Percentiles rank a stretch among this genome's conserved stretches.
phyloP scores from a whole-genome alignment of 1,140 invertebrate species.

The Carposina sasakii region DNA sequence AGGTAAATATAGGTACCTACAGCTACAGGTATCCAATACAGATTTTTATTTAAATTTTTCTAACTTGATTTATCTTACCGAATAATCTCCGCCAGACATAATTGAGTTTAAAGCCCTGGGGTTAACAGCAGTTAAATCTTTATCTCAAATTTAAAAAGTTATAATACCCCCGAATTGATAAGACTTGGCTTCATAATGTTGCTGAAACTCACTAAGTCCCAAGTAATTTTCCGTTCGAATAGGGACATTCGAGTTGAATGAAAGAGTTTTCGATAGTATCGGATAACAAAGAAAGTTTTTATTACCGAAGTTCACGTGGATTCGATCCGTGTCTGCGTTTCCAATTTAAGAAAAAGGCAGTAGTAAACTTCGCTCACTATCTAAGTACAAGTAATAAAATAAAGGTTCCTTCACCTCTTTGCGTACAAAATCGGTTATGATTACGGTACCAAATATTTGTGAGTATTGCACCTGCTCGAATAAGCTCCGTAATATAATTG shows the following conservation, averaged over 20 bases:
- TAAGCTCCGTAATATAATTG: too few relatives aligned
- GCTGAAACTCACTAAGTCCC: slow-evolving; percentile 17
- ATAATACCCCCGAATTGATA: slow-evolving; percentile 33
- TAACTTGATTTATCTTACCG: too few relatives aligned
- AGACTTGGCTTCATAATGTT: slow-evolving; percentile 25
- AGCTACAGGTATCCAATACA: too few relatives aligned
- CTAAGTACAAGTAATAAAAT: slow-evolving; percentile 4
- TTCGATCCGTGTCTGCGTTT: slow-evolving; percentile 55
- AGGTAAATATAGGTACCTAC: too few relatives aligned
- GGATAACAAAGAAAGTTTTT: slow-evolving; percentile 70
- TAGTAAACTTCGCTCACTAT: slow-evolving; percentile 32
- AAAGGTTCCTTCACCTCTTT: too few relatives aligned
- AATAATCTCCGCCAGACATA: too few relatives aligned
- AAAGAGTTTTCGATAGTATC: slow-evolving; percentile 63
- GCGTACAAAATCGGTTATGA: too few relatives aligned
- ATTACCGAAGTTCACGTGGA: slow-evolving; percentile 49
- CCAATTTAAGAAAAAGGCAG: slow-evolving; percentile 56
- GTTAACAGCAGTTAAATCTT: too few relatives aligned
- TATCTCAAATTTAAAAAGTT: slow-evolving; percentile 36
- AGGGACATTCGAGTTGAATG: slow-evolving; percentile 35
- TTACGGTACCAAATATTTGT: too few relatives aligned
- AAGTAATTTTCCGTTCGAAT: slow-evolving; percentile 21
- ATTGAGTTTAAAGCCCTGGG: too few relatives aligned
- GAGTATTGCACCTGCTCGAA: too few relatives aligned
- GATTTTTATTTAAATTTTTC: too few relatives aligned